Conservation (phyloP, 2,888 invertebrate species). For the Metalampra italica region DNA sequence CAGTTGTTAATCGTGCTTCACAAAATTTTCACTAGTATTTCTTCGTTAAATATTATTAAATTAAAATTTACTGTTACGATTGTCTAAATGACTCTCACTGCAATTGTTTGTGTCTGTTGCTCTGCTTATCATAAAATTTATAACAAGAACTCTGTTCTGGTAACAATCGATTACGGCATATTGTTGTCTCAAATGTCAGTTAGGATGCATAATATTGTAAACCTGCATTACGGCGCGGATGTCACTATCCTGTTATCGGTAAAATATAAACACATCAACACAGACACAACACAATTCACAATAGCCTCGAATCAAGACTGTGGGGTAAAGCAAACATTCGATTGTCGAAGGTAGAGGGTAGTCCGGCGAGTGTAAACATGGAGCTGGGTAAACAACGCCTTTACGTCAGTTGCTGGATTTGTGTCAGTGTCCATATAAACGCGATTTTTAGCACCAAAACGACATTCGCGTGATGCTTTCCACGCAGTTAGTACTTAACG, state of each 20-base stretch:
- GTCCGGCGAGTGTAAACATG: conserved; percentile 15
- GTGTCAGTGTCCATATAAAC: neutral
- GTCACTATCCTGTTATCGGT: conserved; percentile 30
- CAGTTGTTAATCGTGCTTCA: too few relatives aligned
- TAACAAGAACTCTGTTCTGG: too few relatives aligned
- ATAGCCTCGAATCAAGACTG: conserved; percentile 36
- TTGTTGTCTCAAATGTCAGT: neutral
- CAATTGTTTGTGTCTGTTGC: too few relatives aligned
- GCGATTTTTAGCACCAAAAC: neutral
- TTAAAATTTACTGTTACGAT: too few relatives aligned
- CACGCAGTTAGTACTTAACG: too few relatives aligned
- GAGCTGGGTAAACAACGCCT: conserved; percentile 13
- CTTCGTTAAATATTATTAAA: too few relatives aligned
- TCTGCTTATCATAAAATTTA: too few relatives aligned
- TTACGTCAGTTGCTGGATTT: neutral
- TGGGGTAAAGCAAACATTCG: conserved; percentile 53
- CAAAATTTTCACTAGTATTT: too few relatives aligned
- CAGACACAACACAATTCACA: conserved; percentile 42
- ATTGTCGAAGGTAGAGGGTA: conserved; percentile 42
- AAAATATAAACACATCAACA: conserved; percentile 46
- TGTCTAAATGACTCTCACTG: too few relatives aligned
- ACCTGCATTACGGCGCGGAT: conserved; percentile 20
- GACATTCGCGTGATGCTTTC: neutral
- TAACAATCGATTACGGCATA: neutral
- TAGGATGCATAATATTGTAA: conserved; percentile 14